Base-by-base conservation (phyloP, 2,888 invertebrate species). In the Microctonus aethiopoides region DNA sequence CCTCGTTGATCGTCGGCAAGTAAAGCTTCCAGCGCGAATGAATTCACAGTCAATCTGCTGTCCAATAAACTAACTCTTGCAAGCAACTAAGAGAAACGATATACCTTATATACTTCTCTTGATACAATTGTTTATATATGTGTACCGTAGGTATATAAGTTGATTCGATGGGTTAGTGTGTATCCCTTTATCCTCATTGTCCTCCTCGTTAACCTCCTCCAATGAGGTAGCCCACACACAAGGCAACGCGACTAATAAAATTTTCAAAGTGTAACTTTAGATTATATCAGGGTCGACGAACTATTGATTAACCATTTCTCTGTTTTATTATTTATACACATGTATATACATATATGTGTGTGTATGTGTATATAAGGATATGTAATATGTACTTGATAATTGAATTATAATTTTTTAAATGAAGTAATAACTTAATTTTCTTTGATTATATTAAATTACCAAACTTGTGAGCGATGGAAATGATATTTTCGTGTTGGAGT, bases 1-100 rank as follows among this genome's bases (percentile, higher is more conserved):
- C 26, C 41, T n/a, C 22, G 7, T 26, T n/a, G n/a, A n/a, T 22
- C n/a, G n/a, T n/a, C n/a, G 5, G 26, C 29, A 41, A 41, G n/a
- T 11, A n/a, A 26, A 20, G 6, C 29, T 22, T 41, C 26, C n/a
- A 9, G 26, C 41, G 61, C 36, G 41, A 61, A 61, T 61, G 22
- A 24, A 41, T 56, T 56, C 56, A 56, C 56, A 64, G 64, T 51
- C 64, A 51, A 64, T 54, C 32, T 24, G 34, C 29, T 34, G 51
- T 64, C 64, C 54, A 54, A 64, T 64, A 64, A 64, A 64, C 32
- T 52, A 29, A 32, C 22, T 24, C 36, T 29, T 29, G 7, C n/a
- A 29, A 52, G 54, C 29, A 26, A 54, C 52, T 32, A 29, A 64
- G 52, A 54, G 64, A 29, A 64, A 36, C 54, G 24, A 64, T 34